Evolutionary conservation across 2,888 invertebrate genomes (phyloP).

Genomic region (Drosophila ezoana): DNA sequence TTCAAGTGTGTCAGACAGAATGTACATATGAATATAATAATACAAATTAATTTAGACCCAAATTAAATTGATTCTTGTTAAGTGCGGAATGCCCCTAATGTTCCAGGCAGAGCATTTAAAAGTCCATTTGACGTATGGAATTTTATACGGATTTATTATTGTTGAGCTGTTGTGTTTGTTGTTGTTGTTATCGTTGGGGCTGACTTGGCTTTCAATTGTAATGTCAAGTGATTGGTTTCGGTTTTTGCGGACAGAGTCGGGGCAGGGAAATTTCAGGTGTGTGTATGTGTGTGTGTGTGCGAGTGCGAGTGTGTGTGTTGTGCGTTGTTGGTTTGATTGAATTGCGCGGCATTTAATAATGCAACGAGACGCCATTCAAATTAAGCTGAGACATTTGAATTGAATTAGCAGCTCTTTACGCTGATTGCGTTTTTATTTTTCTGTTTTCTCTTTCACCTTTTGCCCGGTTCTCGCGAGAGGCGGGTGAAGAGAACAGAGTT

Average conservation of each 20-base stretch:
- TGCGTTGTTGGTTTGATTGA: slow-evolving; percentile 62
- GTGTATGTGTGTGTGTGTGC: not conserved
- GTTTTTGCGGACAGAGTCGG: slow-evolving; percentile 14
- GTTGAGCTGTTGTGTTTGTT: slow-evolving; percentile 18
- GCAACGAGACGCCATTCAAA: slow-evolving; percentile 49
- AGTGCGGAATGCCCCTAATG: not conserved
- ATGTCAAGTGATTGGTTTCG: slow-evolving; percentile 75
- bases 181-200: slow-evolving; percentile 17
- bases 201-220: slow-evolving; percentile 62
- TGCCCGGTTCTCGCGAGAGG: not conserved
- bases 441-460: not conserved
- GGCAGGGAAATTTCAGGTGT: not conserved
- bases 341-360: slow-evolving; percentile 67
- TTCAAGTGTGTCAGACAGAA: no score
- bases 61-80: not conserved
- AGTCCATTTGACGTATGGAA: slow-evolving; percentile 20
- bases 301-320: slow-evolving; percentile 4
- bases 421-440: slow-evolving; percentile 32
- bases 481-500: not conserved
- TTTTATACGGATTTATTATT: slow-evolving; percentile 20
- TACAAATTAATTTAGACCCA: not conserved
- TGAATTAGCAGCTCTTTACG: slow-evolving; percentile 53
- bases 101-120: slow-evolving; percentile 25
- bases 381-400: slow-evolving; percentile 59
- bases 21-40: no score